A percentile compares a stretch with the other conserved stretches of the same genome.
These are phyloP conservation scores for Hedya salicella DNA, from an alignment of 2,888 invertebrate species.

Conservation along the genomic window DNA sequence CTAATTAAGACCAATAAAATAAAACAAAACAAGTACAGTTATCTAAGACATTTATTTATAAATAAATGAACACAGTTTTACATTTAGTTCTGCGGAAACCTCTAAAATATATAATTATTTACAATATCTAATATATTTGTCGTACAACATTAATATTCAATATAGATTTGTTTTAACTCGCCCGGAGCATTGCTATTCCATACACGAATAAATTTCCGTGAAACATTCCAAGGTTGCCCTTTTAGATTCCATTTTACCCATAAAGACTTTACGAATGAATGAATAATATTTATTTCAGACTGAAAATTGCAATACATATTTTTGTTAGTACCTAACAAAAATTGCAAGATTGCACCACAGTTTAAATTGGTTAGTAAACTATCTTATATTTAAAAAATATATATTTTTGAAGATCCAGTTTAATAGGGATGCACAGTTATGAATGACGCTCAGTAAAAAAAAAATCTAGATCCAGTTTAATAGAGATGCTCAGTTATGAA, in stretches of 20 bases:
- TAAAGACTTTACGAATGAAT: too few species aligned
- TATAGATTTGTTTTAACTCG: constrained; percentile 63
- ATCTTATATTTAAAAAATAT: too few species aligned
- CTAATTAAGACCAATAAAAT: too few species aligned
- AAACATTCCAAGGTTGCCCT: constrained; percentile 7
- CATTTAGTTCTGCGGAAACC: constrained; percentile 62
- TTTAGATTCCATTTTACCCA: not conserved
- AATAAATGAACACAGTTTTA: constrained; percentile 80
- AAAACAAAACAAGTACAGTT: constrained; percentile 49
- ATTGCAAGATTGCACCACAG: too few species aligned
- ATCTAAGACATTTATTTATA: constrained; percentile 78
- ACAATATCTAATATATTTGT: constrained; percentile 44
- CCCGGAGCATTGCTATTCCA: constrained; percentile 62
- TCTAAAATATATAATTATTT: constrained; percentile 46
- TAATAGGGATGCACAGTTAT: too few species aligned
- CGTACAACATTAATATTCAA: constrained; percentile 46
- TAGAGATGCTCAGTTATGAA: too few species aligned
- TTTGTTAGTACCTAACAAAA: too few species aligned
- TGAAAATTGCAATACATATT: too few species aligned
- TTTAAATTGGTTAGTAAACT: too few species aligned
- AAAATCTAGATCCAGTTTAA: too few species aligned
- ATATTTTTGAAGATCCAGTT: too few species aligned
- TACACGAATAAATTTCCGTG: constrained; percentile 26
- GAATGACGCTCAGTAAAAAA: not conserved
- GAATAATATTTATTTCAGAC: too few species aligned